These are phyloP conservation scores for Patagioenas fasciata DNA, from an alignment of 2,113 vertebrate genomes.

Conservation along the genomic window DNA sequence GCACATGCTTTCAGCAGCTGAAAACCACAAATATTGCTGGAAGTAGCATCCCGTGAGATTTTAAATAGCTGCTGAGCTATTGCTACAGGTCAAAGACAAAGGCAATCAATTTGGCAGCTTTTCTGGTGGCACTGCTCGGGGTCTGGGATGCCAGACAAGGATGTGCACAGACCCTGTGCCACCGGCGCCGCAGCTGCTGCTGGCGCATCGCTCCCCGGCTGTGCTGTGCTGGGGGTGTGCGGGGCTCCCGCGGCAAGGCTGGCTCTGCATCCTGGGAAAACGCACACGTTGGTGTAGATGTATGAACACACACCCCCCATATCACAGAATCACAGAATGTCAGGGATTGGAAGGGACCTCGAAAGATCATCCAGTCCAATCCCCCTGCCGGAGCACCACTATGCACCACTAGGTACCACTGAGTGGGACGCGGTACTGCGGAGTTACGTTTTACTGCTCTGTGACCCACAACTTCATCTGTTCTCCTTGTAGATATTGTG, in stretches of 20 bases:
- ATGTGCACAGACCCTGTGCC: not conserved
- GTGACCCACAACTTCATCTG: not conserved
- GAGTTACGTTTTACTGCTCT: not conserved
- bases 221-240: not conserved
- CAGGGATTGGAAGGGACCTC: no score
- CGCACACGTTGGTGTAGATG: rapidly evolving
- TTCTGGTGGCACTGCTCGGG: not conserved
- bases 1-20: not conserved
- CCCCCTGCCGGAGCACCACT: no score
- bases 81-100: not conserved
- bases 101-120: not conserved
- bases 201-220: not conserved
- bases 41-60: not conserved
- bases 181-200: rapidly evolving
- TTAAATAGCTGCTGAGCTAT: not conserved
- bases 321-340: no score
- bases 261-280: not conserved
- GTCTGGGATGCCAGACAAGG: not conserved
- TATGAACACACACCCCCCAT: no score
- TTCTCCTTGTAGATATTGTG: not conserved
- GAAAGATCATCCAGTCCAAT: no score
- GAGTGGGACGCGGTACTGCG: not conserved
- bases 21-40: not conserved
- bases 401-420: not conserved
- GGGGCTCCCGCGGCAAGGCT: not conserved